Evolutionary conservation across 2,797 vertebrate species (phyloP), one percentile per base, ranked within the genome.

Genomic region (Nasua narica): DNA sequence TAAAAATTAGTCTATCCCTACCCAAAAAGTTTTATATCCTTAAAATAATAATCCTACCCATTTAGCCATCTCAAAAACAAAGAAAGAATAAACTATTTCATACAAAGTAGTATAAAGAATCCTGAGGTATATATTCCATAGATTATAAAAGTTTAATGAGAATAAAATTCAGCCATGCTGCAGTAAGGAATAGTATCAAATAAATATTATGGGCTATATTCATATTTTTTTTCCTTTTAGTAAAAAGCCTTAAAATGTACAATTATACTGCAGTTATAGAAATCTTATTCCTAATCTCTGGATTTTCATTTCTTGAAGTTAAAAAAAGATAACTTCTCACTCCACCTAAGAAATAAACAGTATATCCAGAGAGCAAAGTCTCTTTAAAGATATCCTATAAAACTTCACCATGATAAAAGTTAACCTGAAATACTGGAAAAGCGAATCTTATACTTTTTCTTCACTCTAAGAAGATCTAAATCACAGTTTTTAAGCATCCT

Each of bases 291-390:
- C 52, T 58, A 72, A 78, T 62, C 25, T 50, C 25, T 89, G 69
- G 3, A 78, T 91, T 95, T 96, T 96, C 21, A 67, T 83, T 96
- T 23, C 25, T 65, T 90, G 14, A 96, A 84, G 21, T 74, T 60
- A 79, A 58, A 77, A 87, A 35, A 10, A 12, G 1, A 62, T 19
- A n/a, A 43, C 7, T 5, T 95, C 60, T 88, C 14, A 52, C 35
- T 37, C 19, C 12, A 12, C 16, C 25, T 35, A 48, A 72, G 40
- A 37, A 89, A 87, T 15, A 91, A 50, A 81, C 5, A 76, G 19
- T 56, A 40, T 65, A 76, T 79, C 32, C 35, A 83, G 43, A 62
- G 18, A 94, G 21, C 21, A 60, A 29, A 79, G 2, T 79, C 19
- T 58, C 15, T 60, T 83, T 50, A 69, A 48, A 77, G 50, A 92